Conservation (phyloP, 2,888 invertebrate genomes). For the Theristus sp. region DNA sequence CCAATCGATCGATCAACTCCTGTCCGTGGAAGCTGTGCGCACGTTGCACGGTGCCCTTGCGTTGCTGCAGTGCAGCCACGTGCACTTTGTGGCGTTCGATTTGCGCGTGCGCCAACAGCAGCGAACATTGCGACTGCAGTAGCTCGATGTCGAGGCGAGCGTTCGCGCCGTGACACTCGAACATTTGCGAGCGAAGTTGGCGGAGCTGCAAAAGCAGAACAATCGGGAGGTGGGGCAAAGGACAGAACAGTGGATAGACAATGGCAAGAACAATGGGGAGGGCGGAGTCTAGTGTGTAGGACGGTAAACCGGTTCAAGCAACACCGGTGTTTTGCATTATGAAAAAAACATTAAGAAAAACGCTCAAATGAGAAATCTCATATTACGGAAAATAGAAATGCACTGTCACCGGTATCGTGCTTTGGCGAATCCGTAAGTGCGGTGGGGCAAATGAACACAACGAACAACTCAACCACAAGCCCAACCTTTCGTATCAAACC, state of each 20-base stretch:
- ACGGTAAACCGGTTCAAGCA: no score
- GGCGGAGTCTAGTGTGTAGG: no score
- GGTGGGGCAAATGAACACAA: no score
- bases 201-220: constrained; percentile 3
- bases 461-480: no score
- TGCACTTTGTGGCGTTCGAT: constrained; percentile 7
- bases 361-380: no score
- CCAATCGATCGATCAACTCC: neutral
- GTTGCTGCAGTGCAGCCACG: neutral
- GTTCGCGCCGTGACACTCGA: neutral
- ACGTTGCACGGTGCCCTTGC: neutral
- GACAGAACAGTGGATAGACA: no score
- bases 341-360: no score
- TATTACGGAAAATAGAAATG: no score
- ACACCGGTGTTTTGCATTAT: no score
- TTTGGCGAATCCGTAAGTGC: no score
- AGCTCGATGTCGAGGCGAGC: constrained; percentile 6
- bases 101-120: constrained; percentile 7
- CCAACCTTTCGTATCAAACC: constrained; percentile 2
- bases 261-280: no score
- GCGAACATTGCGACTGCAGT: constrained; percentile 3
- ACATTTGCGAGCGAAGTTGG: neutral
- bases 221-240: neutral
- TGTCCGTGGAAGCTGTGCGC: neutral
- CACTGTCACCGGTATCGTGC: no score